These are phyloP conservation scores for Halcyon chelicuti DNA, from an alignment of 2,797 vertebrate species.

Conservation along the genomic window DNA sequence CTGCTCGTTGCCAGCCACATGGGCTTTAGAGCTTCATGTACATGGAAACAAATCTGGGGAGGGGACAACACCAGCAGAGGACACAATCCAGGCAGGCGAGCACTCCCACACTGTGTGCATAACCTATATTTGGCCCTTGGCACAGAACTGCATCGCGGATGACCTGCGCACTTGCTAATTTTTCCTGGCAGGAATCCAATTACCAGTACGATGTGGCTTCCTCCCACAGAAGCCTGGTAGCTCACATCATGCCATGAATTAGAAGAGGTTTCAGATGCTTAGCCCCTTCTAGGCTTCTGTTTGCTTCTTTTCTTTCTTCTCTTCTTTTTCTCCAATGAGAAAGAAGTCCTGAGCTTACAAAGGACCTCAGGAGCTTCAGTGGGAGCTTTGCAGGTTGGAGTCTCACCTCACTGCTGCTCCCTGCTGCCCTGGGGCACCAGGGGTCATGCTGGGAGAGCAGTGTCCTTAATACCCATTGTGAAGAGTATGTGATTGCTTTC, in stretches of 20 bases:
- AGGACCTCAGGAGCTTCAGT: neutral
- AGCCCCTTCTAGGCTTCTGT: neutral
- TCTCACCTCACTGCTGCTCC: neutral
- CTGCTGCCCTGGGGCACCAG: neutral
- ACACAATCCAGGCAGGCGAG: accelerated
- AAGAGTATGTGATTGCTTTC: neutral
- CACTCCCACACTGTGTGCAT: neutral
- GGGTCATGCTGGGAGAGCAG: neutral
- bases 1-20: neutral
- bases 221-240: neutral
- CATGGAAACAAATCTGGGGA: neutral
- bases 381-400: neutral
- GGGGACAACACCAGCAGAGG: neutral
- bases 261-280: neutral
- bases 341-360: neutral
- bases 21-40: neutral
- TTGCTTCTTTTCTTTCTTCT: too few relatives aligned
- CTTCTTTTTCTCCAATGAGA: neutral
- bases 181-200: neutral
- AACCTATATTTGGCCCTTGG: neutral
- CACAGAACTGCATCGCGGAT: neutral
- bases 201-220: accelerated
- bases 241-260: accelerated
- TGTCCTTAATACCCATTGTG: neutral
- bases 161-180: neutral